Evolutionary conservation across 1,140 invertebrate genomes (phyloP), one percentile per base, ranked within the genome.

Genomic region (Drosophila rufa): DNA sequence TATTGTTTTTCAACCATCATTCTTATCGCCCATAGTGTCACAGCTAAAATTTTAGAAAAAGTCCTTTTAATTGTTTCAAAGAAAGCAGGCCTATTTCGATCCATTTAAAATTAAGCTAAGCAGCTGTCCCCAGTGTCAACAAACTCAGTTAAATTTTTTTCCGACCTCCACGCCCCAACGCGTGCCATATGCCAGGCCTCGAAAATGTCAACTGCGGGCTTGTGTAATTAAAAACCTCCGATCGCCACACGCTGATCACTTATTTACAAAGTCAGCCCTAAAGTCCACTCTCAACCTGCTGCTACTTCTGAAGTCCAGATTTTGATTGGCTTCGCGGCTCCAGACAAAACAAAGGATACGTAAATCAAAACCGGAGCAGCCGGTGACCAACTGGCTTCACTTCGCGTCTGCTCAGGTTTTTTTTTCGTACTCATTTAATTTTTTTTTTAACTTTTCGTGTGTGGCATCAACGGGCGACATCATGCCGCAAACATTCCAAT

Each of bases 281-380:
- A 80, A 71, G 51, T 57, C 62, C 42, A 62, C 73, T 80, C 71
- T 76, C 50, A 73, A 73, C 74, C 84, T 81, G 74, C 74, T 77
- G 73, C 67, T 64, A 59, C 67, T 73, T 70, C 79, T 74, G 75
- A 48, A 43, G 75, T 67, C 70, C 80, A 59, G 90, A 73, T 90
- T 84, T 92, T 92, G 81, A 87, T 92, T 86, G 91, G 91, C 91
- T 92, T 89, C 85, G 75, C 79, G 79, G 59, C 68, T 66, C 33
- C 51, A 46, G 47, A 47, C 19, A 57, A 68, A 61, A 56, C 58
- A 73, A 69, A 65, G 67, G 61, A 22, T 17, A 55, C 75, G 42
- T 40, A 65, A 77, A 45, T 38, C 48, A 76, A 67, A 62, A 62
- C 56, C 65, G 48, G 69, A 73, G 68, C 80, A 89, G 84, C 73